Percentiles rank a stretch among this genome's conserved stretches.
Conservation (phyloP, 35 echinoderm and acorn worm species). For the Holothuria glaberrima region DNA sequence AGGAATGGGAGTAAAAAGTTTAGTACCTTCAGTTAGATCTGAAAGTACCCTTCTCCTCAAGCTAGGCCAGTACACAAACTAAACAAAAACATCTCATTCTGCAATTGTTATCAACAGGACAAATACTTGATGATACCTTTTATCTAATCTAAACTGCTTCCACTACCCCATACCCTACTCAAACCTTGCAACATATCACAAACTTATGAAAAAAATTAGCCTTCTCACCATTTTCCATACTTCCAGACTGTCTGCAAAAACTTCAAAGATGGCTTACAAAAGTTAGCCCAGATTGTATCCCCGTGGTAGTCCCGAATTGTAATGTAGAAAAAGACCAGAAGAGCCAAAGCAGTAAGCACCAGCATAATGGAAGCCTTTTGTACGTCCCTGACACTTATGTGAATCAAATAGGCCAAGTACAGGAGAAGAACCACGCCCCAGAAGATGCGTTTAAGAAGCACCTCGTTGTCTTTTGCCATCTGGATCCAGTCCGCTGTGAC, state of each 20-base stretch:
- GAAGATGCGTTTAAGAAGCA: constrained; percentile 7
- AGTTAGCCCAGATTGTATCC: constrained; percentile 17
- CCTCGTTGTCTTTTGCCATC: constrained; percentile 35
- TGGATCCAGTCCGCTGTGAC: constrained; percentile 51
- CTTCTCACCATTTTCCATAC: constrained; percentile 4
- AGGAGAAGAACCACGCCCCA: constrained; percentile 18
- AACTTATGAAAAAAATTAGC: no score
- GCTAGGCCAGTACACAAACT: no score
- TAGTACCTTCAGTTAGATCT: no score
- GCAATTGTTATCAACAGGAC: no score
- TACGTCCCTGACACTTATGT: constrained; percentile 60
- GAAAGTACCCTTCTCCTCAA: no score
- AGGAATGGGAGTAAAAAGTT: no score
- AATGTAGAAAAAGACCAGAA: not conserved
- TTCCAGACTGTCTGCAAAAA: not conserved
- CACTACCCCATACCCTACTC: no score
- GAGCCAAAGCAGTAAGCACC: not conserved
- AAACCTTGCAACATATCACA: no score
- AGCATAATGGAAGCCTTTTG: not conserved
- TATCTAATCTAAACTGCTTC: no score
- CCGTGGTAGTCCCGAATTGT: constrained; percentile 25
- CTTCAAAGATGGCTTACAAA: not conserved
- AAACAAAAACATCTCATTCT: no score
- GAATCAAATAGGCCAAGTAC: constrained; percentile 65
- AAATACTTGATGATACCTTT: no score